Evolutionary conservation across 1,140 invertebrate species (phyloP), one percentile per base, ranked within the genome.

Genomic region (Homalodisca vitripennis): DNA sequence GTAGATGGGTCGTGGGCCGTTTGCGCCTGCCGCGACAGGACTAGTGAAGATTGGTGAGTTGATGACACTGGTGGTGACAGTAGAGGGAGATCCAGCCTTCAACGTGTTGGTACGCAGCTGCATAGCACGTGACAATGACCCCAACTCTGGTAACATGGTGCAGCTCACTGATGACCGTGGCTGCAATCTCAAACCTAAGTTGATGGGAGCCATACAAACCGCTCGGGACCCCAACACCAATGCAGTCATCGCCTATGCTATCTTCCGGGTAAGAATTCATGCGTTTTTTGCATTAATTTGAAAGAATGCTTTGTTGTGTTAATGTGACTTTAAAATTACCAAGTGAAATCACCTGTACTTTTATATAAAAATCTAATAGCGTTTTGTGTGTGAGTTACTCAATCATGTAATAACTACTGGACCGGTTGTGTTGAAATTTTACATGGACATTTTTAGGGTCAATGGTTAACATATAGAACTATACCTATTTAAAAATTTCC

Each of bases 131-230:
- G 91, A 94, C 73, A 71, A 68, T 13, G 68, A 74, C 46, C 72
- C 72, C 0, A 53, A 13, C 17, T 68, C 73, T 13, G 82, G 85
- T 3, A 79, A 82, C 0, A 85, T 83, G 1, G 84, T 93, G 12
- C 82, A 85, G 10, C 77, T 94, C 13, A 93, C 90, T 1, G 92
- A 94, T 76, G 85, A 86, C 55, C 82, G 87, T 32, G 92, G 92
- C 10, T 95, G 92, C 74, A 86, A 92, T 13, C 74, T 92, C 1
- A 93, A 92, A 78, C 88, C 91, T 0, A 94, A 94, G 79, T 76
- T 94, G 0, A 92, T 93, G 76, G 91, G 89, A 3, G 85, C 88
- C 1, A 93, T 93, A 86, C 89, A 91, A 74, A 91, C 91, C 73
- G 92, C 89, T 0, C 85, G 84, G 68, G 86, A 92, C 14, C 91